Conservation (phyloP, 2,888 invertebrate species). For the Idaea straminata region DNA sequence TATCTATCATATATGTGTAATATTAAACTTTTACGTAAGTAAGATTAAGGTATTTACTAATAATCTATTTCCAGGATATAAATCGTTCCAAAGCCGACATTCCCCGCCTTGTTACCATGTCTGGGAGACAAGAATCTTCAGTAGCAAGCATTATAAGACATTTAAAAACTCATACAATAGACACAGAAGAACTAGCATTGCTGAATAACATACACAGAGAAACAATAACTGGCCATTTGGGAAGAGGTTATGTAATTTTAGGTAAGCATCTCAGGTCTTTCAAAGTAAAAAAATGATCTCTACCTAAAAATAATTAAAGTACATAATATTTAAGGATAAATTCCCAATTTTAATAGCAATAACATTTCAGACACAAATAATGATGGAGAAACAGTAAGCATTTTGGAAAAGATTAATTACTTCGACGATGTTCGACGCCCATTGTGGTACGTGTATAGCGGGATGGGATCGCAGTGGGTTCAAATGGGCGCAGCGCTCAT, state of each 20-base stretch:
- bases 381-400: conserved; percentile 44
- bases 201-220: conserved; percentile 65
- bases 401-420: conserved; percentile 46
- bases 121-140: conserved; percentile 77
- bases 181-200: conserved; percentile 68
- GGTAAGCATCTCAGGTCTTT: conserved; percentile 24
- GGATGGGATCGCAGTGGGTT: conserved; percentile 86
- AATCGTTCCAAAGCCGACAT: conserved; percentile 40
- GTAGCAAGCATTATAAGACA: conserved; percentile 46
- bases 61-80: conserved; percentile 24
- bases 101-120: conserved; percentile 74
- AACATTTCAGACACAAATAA: conserved; percentile 40
- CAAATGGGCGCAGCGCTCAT: conserved; percentile 84
- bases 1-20: too few relatives aligned
- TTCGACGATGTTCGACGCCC: conserved; percentile 64
- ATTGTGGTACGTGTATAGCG: conserved; percentile 86
- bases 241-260: conserved; percentile 80
- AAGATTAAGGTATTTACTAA: too few relatives aligned
- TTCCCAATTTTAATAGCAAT: neutral
- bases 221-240: conserved; percentile 75
- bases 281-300: neutral
- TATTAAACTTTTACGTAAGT: too few relatives aligned
- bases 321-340: neutral
- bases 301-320: neutral
- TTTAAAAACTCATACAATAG: conserved; percentile 43